Percentiles rank a stretch among this genome's conserved stretches.
These are phyloP conservation scores for Lithophane leautieri DNA, from an alignment of 2,888 invertebrate species.

Conservation along the genomic window DNA sequence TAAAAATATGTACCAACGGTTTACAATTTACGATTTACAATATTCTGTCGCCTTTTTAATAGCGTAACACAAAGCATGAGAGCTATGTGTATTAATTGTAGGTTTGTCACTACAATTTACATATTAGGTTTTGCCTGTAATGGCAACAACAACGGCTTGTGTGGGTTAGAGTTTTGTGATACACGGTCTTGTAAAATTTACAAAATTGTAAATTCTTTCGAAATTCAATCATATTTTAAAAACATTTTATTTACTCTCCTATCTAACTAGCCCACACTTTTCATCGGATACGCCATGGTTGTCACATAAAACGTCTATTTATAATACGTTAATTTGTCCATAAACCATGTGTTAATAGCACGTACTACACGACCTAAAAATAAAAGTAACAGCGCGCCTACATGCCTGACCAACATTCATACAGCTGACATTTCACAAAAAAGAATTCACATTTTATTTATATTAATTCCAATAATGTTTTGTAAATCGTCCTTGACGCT, in stretches of 20 bases:
- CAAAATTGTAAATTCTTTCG: no score
- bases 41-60: no score
- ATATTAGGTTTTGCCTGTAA: no score
- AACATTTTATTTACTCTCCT: slow-evolving; percentile 2
- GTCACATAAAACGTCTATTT: slow-evolving; percentile 62
- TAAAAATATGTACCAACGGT: no score
- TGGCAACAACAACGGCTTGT: no score
- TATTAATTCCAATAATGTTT: slow-evolving; percentile 77
- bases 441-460: slow-evolving; percentile 69
- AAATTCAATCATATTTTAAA: no score
- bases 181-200: no score
- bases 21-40: no score
- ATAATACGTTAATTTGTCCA: slow-evolving; percentile 59
- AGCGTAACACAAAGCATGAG: no score
- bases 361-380: slow-evolving; percentile 68
- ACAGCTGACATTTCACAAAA: slow-evolving; percentile 79
- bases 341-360: slow-evolving; percentile 65
- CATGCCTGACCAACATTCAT: slow-evolving; percentile 66
- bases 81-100: no score
- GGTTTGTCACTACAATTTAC: no score
- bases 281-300: slow-evolving; percentile 39
- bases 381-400: slow-evolving; percentile 69
- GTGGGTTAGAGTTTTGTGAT: no score
- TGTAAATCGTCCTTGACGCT: slow-evolving; percentile 85
- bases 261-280: slow-evolving; percentile 30